Evolutionary conservation across 1,140 invertebrate species (phyloP).

Genomic region (Drosophila lowei): DNA sequence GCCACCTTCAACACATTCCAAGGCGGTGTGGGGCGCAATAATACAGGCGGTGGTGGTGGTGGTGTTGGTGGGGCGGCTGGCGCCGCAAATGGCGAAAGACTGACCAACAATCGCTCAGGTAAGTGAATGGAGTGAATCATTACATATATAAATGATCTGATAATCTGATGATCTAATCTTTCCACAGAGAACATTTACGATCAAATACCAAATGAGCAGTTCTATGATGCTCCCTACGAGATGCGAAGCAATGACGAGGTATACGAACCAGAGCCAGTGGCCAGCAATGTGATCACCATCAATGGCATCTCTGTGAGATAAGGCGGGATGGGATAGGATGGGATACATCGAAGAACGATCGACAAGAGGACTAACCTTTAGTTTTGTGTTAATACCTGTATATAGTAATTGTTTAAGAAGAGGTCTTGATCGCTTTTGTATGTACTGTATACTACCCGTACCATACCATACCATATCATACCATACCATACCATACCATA

Average conservation of each 20-base stretch:
- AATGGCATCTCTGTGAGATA: constrained; percentile 89
- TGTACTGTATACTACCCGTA: constrained; percentile 18
- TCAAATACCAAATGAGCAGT: constrained; percentile 81
- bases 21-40: constrained; percentile 9
- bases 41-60: background rate
- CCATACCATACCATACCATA: constrained; percentile 15
- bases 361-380: constrained; percentile 30
- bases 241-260: constrained; percentile 87
- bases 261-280: constrained; percentile 88
- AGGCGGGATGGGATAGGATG: background rate
- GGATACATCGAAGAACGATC: background rate
- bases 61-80: constrained; percentile 9
- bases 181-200: constrained; percentile 81
- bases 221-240: constrained; percentile 85
- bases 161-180: background rate
- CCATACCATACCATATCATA: constrained; percentile 6
- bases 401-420: constrained; percentile 62
- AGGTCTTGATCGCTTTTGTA: constrained; percentile 18
- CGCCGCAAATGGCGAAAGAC: constrained; percentile 33
- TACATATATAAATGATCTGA: background rate
- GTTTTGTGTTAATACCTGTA: constrained; percentile 67
- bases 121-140: background rate
- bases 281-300: constrained; percentile 88
- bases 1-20: constrained; percentile 83
- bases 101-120: constrained; percentile 60